A percentile compares a stretch with the other conserved stretches of the same genome.
Evolutionary conservation across 37 sponge, comb jelly and placozoan genomes (phyloP).

Genomic region (Beroe forskalii): DNA sequence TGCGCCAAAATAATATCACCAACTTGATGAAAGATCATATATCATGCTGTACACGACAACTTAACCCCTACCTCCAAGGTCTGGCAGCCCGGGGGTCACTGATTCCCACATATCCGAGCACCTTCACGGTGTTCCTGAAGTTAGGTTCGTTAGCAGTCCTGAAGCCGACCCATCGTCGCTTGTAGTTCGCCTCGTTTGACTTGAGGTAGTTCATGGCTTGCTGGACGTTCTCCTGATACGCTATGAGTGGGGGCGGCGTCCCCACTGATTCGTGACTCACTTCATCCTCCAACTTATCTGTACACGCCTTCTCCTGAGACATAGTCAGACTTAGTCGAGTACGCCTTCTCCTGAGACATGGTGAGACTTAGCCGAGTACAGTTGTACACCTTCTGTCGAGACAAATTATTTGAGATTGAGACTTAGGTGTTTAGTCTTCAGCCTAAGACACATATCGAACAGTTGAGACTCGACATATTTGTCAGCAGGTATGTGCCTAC

Average conservation of each 20-base stretch:
- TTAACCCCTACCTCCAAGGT: constrained; percentile 50
- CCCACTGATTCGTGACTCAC: neutral
- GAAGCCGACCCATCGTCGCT: constrained; percentile 52
- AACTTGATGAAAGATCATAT: too few relatives aligned
- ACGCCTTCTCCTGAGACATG: neutral
- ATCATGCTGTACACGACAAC: too few relatives aligned
- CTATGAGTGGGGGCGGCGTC: constrained; percentile 30
- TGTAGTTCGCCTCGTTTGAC: constrained; percentile 56
- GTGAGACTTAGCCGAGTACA: neutral
- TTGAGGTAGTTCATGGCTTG: constrained; percentile 56
- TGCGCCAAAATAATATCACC: too few relatives aligned
- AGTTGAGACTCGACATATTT: too few relatives aligned
- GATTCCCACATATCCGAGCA: constrained; percentile 55
- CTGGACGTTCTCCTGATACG: constrained; percentile 34
- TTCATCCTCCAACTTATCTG: neutral
- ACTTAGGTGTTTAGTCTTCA: too few relatives aligned
- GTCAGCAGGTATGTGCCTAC: too few relatives aligned
- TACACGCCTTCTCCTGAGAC: constrained; percentile 33
- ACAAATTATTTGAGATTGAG: too few relatives aligned
- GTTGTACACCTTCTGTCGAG: too few relatives aligned
- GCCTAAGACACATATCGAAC: too few relatives aligned
- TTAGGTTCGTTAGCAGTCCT: constrained; percentile 63
- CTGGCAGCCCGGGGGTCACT: neutral
- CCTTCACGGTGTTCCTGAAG: constrained; percentile 61
- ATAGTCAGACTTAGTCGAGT: neutral